Conservation (phyloP, 2,113 vertebrate species). For the Pelmatolapia mariae region DNA sequence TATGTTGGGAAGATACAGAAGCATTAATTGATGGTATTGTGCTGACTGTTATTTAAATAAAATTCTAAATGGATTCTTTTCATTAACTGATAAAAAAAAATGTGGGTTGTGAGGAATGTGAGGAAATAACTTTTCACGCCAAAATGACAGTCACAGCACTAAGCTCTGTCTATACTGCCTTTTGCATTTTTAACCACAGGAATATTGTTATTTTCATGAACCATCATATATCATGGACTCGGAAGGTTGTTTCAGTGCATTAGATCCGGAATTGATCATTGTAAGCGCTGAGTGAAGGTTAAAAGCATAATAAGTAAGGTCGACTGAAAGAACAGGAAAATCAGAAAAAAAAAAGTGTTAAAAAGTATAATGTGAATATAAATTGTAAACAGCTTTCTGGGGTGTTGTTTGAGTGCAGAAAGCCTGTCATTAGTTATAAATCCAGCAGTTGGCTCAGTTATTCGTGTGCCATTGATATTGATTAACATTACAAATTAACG, state of each 20-base stretch:
- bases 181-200: background rate
- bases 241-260: background rate
- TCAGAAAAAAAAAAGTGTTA: background rate
- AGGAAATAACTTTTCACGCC: background rate
- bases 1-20: background rate
- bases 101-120: background rate
- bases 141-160: background rate
- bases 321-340: background rate
- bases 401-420: background rate
- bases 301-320: background rate
- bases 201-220: background rate
- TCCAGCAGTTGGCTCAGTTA: background rate
- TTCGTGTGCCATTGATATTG: background rate
- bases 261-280: background rate
- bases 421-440: background rate
- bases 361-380: background rate
- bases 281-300: background rate
- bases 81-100: background rate
- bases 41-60: background rate
- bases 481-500: conserved; percentile 7
- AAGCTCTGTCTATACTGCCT: background rate
- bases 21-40: background rate
- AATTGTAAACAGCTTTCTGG: background rate
- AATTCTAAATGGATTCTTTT: background rate
- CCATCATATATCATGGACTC: background rate